phyloP scores from a whole-genome alignment of 2,797 vertebrate genomes.

The Meriones psammophilus region DNA sequence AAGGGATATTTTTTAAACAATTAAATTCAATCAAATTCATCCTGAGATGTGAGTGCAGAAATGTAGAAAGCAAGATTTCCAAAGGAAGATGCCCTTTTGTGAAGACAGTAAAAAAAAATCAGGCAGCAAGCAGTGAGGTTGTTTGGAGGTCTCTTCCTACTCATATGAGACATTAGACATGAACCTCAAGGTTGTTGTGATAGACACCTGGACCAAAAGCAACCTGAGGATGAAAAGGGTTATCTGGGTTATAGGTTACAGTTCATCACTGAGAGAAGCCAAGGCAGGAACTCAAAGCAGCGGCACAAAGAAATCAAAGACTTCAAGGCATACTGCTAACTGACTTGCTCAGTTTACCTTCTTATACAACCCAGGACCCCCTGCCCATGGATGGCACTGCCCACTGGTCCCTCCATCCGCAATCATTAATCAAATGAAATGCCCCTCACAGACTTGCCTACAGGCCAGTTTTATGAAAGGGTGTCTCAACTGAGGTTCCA shows the following conservation, averaged over 20 bases:
- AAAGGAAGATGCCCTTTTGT: neutral
- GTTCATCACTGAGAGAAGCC: neutral
- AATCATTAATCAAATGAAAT: neutral
- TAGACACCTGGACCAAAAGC: neutral
- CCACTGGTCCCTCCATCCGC: neutral
- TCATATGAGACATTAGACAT: neutral
- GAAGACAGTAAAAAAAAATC: neutral
- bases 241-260: neutral
- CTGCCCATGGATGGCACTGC: neutral
- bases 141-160: neutral
- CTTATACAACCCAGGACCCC: neutral
- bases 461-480: neutral
- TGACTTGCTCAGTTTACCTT: neutral
- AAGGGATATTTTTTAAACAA: neutral
- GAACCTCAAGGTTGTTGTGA: neutral
- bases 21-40: conserved; percentile 21
- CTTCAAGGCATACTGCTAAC: neutral
- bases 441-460: neutral
- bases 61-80: conserved; percentile 3
- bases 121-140: neutral
- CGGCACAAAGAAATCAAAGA: neutral
- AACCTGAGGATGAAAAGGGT: neutral
- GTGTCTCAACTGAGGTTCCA: neutral
- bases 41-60: neutral
- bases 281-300: neutral